phyloP scores from a whole-genome alignment of 2,888 invertebrate genomes.

The Eudasyphora cyanicolor region DNA sequence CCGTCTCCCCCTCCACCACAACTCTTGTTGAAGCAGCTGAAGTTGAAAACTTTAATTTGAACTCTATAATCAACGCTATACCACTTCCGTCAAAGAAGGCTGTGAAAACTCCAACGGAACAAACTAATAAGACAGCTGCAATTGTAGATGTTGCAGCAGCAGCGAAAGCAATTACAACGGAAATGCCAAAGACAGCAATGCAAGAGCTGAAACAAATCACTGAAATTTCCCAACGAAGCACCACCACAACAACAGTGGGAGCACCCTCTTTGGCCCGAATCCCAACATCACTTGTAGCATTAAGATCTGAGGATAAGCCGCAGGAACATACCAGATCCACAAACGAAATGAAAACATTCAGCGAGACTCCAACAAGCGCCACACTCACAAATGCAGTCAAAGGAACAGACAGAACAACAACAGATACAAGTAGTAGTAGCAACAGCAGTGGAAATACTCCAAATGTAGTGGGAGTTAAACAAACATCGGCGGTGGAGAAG shows the following conservation, averaged over 20 bases:
- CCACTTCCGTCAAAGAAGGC: conserved; percentile 42
- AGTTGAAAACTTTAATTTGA: conserved; percentile 53
- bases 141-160: conserved; percentile 4
- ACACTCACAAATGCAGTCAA: background rate
- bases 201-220: conserved; percentile 31
- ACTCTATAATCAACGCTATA: conserved; percentile 47
- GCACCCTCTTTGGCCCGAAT: background rate
- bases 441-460: background rate
- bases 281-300: conserved; percentile 24
- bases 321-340: conserved; percentile 29
- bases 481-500: background rate
- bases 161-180: conserved; percentile 62
- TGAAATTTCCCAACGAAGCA: conserved; percentile 21
- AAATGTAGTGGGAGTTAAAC: background rate
- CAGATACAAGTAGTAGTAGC: background rate
- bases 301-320: conserved; percentile 34
- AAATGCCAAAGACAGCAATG: conserved; percentile 55
- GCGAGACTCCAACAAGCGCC: conserved; percentile 35
- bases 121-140: conserved; percentile 25
- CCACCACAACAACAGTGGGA: conserved; percentile 15
- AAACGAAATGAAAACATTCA: conserved; percentile 48
- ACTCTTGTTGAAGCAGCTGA: background rate
- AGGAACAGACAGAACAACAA: conserved; percentile 5
- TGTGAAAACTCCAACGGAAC: conserved; percentile 42
- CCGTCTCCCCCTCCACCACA: background rate